A percentile compares a stretch with the other conserved stretches of the same genome.
Conservation (phyloP, 2,888 invertebrate species). For the Steinernema carpocapsae region DNA sequence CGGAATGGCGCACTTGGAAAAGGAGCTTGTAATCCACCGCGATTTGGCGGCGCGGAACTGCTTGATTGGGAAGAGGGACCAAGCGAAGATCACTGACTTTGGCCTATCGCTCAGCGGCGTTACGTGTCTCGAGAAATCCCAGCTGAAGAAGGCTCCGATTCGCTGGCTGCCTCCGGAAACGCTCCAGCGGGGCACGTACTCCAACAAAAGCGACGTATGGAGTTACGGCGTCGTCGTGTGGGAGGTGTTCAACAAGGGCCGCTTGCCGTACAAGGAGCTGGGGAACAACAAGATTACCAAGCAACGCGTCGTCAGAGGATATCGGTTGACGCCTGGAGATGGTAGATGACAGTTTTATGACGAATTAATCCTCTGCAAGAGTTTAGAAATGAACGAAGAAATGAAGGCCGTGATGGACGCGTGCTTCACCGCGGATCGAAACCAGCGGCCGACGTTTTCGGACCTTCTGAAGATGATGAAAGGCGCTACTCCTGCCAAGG, state of each 20-base stretch:
- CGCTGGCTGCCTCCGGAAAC: constrained; percentile 34
- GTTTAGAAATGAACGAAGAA: constrained; percentile 1
- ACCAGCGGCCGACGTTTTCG: constrained; percentile 1
- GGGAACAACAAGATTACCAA: not conserved
- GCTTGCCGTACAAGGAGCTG: constrained; percentile 24
- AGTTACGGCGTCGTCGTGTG: constrained; percentile 27
- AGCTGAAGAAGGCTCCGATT: constrained; percentile 16
- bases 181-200: constrained; percentile 14
- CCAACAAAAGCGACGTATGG: constrained; percentile 31
- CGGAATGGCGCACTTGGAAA: constrained; percentile 58
- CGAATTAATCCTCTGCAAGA: not conserved
- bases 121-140: not conserved
- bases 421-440: not conserved
- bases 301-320: not conserved
- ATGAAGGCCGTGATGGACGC: not conserved
- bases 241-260: constrained; percentile 21
- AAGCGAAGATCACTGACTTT: constrained; percentile 29
- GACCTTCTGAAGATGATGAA: constrained; percentile 25
- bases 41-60: constrained; percentile 36
- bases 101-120: constrained; percentile 32
- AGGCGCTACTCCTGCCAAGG: not conserved
- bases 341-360: not conserved
- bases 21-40: constrained; percentile 44
- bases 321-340: not conserved
- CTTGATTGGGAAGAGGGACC: constrained; percentile 17